A percentile compares a stretch with the other conserved stretches of the same genome.
Conservation (phyloP, 2,888 invertebrate species). For the Cepaea hortensis region DNA sequence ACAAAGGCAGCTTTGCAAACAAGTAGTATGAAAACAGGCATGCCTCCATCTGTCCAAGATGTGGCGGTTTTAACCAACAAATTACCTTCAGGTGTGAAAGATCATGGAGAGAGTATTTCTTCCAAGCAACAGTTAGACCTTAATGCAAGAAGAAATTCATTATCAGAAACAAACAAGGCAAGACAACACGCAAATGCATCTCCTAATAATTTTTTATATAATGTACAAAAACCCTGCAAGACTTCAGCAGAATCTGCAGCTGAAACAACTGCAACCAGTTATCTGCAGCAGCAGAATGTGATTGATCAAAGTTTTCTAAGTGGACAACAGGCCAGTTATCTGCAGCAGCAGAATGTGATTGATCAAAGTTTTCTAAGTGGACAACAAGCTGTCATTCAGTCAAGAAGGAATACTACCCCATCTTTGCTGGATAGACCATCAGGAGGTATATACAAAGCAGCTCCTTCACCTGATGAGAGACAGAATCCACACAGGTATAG, state of each 20-base stretch:
- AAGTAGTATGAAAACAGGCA: background rate
- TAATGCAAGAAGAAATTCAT: constrained; percentile 6
- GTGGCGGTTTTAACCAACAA: background rate
- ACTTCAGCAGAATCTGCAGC: background rate
- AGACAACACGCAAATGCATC: background rate
- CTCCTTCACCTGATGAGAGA: background rate
- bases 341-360: background rate
- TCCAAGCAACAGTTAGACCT: background rate
- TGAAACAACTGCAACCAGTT: background rate
- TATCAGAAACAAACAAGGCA: background rate
- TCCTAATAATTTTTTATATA: background rate
- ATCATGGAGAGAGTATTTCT: background rate
- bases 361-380: too few species aligned
- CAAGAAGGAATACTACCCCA: constrained; percentile 4
- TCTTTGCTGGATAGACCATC: background rate
- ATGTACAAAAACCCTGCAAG: too few species aligned
- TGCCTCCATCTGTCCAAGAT: background rate
- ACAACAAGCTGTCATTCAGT: background rate
- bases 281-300: background rate
- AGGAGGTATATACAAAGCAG: background rate
- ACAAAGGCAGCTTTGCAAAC: background rate
- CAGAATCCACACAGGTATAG: background rate
- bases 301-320: too few species aligned
- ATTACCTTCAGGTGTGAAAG: background rate
- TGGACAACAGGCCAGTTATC: background rate